Evolutionary conservation across 2,797 vertebrate species (phyloP), one percentile per base, ranked within the genome.

Genomic region (Spondyliosoma cantharus): DNA sequence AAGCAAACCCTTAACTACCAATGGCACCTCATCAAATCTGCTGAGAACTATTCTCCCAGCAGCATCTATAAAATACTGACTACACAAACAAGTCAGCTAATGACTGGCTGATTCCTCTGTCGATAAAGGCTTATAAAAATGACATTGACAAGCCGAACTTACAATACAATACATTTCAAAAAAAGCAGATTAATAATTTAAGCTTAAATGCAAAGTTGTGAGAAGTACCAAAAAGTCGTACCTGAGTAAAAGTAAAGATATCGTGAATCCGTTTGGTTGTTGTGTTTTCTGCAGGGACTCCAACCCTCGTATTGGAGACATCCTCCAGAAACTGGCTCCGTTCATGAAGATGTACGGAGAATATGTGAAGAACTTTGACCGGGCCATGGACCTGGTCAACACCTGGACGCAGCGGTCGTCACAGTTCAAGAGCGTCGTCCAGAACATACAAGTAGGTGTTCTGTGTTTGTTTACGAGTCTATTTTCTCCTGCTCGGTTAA

Each of bases 341-440:
- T 99, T 99, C 79, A 95, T 99, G 94, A 99, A 99, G 93, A 99
- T 99, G 98, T 99, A 99, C 1, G 98, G 98, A 37, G 98, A 99
- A 82, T 99, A 99, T 1, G 96, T 99, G 54, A 99, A 98, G 94
- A 99, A 99, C 93, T 99, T 99, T 8, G 98, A 99, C 86, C 94
- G 97, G 63, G 95, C 97, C 1, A 96, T 98, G 96, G 97, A 97
- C 83, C 88, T 99, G 89, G 97, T 99, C 86, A 98, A 96, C 92
- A 95, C 96, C 0, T 98, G 96, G 94, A 97, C 94, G 11, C 97
- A 98, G 90, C 94, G 97, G 8, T 98, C 97, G 0, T 94, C 93
- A 1, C 86, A 95, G 7, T 99, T 99, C 91, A 98, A 97, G 89
- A 95, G 97, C 0, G 93, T 96, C 1, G 92, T 99, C 69, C 97